Conservation (phyloP, 2,888 invertebrate species). For the Pterobdella sp. region DNA sequence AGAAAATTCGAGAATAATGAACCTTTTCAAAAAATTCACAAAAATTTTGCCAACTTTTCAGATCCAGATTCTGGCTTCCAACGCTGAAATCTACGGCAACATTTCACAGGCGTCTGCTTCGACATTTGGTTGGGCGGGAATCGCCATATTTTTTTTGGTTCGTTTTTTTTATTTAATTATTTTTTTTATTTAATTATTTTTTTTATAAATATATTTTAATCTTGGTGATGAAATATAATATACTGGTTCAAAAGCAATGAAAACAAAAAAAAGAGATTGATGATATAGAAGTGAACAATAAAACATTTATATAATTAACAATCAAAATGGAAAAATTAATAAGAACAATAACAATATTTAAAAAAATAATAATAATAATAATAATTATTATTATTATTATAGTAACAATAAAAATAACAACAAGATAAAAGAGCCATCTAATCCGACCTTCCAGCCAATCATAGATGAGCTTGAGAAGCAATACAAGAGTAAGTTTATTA, state of each 20-base stretch:
- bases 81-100: constrained; percentile 37
- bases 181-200: not conserved
- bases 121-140: constrained; percentile 32
- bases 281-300: no score
- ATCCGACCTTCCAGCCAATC: not conserved
- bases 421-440: not conserved
- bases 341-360: no score
- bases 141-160: constrained; percentile 41
- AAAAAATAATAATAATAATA: no score
- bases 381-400: no score
- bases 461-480: not conserved
- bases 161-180: constrained; percentile 39
- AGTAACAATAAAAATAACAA: no score
- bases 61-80: constrained; percentile 37
- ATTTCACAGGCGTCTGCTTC: constrained; percentile 32
- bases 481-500: not conserved
- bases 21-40: no score
- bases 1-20: no score
- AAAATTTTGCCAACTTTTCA: constrained; percentile 22
- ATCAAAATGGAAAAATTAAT: no score
- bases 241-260: no score
- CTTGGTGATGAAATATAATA: not conserved
- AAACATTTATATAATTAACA: no score
- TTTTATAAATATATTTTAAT: not conserved
- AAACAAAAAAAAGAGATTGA: no score